Evolutionary conservation across 1,140 invertebrate genomes (phyloP), one percentile per base, ranked within the genome.

Genomic region (Trichonephila clavata): DNA sequence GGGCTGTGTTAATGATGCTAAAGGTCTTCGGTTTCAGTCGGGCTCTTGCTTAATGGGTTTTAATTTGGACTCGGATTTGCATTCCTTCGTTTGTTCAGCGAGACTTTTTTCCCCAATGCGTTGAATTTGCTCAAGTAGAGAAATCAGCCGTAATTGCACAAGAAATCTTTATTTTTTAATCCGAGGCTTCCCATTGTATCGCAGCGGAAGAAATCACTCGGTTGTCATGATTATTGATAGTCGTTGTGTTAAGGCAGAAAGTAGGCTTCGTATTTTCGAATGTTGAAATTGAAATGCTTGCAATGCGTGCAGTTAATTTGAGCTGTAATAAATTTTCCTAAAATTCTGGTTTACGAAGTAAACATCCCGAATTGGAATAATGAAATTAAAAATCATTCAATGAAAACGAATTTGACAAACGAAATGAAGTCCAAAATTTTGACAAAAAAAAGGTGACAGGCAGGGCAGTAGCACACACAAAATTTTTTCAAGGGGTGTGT

Each of bases 1-100:
- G 71, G 71, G 71, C 24, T 77, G 24, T 77, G 71, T 14, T 77
- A 77, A 77, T 77, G 71, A 77, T 77, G 14, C 27, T 77, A 77
- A 39, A 77, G 71, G 71, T 77, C 71, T 77, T 77, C 71, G 71
- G 71, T 77, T 77, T 77, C 32, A 77, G 27, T 39, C 32, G 32
- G 32, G 13, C 18, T 39, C 71, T 77, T 77, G 71, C 71, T 77
- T 77, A 77, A 77, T 77, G 32, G 71, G 32, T 77, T 77, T 77
- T 77, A 77, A 77, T 77, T 77, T 77, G 71, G 10, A 32, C 27
- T 39, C 32, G 18, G 32, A 77, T 77, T 77, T 77, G 71, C 24
- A 39, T 77, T 77, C 71, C 32, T 77, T 27, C 71, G 71, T 77
- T 77, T 32, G 71, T 39, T 63, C 13, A 18, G 71, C 16, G 32